Evolutionary conservation across 2,888 invertebrate species (phyloP).

Genomic region (Cephonodes hylas): DNA sequence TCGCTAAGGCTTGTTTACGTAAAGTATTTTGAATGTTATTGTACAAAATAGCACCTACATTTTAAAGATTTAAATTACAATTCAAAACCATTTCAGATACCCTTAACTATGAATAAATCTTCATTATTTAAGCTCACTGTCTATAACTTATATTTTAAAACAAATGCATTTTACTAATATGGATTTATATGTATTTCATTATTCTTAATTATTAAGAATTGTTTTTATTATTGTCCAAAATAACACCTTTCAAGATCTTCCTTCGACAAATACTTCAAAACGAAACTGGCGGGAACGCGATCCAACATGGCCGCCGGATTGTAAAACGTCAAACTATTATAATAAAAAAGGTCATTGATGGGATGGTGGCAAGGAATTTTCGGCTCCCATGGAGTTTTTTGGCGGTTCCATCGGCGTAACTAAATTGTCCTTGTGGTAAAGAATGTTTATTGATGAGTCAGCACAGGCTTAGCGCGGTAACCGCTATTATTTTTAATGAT

Average conservation of each 20-base stretch:
- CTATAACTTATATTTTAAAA: no score
- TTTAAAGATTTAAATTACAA: no score
- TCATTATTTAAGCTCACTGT: no score
- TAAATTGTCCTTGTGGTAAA: slow-evolving; percentile 61
- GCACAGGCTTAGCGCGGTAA: slow-evolving; percentile 39
- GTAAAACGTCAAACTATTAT: slow-evolving; percentile 20
- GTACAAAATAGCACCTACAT: no score
- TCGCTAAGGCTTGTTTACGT: no score
- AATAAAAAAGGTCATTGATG: slow-evolving; percentile 34
- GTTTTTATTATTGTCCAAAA: neutral
- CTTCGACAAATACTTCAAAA: slow-evolving; percentile 18
- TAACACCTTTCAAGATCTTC: neutral
- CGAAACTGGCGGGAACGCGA: slow-evolving; percentile 16
- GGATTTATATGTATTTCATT: no score
- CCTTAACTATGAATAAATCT: no score
- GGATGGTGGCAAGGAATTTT: slow-evolving; percentile 57
- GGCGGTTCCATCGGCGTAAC: slow-evolving; percentile 57
- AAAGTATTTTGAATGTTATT: no score
- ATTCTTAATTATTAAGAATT: neutral
- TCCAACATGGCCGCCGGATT: slow-evolving; percentile 15
- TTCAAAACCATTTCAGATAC: no score
- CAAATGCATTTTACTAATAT: no score
- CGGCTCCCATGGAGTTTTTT: slow-evolving; percentile 71
- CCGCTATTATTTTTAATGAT: slow-evolving; percentile 30
- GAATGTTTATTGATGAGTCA: slow-evolving; percentile 41